Conservation (phyloP, 2,113 vertebrate species). For the Typhlomys cinereus region DNA sequence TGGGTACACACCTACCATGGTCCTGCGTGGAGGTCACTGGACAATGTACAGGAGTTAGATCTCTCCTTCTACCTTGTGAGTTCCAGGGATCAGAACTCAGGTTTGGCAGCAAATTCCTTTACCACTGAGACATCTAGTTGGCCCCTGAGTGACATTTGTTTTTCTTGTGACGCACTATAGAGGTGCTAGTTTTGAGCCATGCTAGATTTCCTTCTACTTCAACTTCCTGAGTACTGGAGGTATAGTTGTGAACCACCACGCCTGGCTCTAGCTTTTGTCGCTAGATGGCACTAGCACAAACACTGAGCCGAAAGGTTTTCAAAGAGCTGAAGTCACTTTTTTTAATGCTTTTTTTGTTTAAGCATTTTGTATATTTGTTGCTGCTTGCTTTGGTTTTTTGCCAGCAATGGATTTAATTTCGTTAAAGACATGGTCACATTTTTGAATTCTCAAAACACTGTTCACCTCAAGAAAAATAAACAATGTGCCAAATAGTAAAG, state of each 20-base stretch:
- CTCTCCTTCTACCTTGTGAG: too few relatives aligned
- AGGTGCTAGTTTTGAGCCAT: neutral
- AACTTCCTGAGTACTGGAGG: neutral
- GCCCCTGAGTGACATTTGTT: too few relatives aligned
- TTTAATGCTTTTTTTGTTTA: neutral
- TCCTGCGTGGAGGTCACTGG: too few relatives aligned
- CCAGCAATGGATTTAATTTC: conserved; percentile 26
- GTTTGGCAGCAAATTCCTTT: too few relatives aligned
- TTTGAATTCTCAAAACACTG: conserved; percentile 15
- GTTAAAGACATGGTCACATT: neutral
- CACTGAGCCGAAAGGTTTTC: neutral
- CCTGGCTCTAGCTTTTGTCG: neutral
- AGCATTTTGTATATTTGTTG: neutral
- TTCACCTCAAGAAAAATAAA: neutral
- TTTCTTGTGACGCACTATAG: too few relatives aligned
- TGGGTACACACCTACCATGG: too few relatives aligned
- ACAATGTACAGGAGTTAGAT: too few relatives aligned
- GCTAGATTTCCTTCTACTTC: neutral
- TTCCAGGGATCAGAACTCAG: too few relatives aligned
- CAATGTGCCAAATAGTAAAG: neutral
- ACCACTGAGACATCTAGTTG: too few relatives aligned
- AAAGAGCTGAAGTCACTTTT: neutral
- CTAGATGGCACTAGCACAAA: conserved; percentile 1
- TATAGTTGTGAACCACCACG: neutral
- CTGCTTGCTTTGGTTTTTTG: neutral